Percentiles rank a stretch among this genome's conserved stretches.
Conservation (phyloP, 2,797 vertebrate species). For the Chaunax sp. region DNA sequence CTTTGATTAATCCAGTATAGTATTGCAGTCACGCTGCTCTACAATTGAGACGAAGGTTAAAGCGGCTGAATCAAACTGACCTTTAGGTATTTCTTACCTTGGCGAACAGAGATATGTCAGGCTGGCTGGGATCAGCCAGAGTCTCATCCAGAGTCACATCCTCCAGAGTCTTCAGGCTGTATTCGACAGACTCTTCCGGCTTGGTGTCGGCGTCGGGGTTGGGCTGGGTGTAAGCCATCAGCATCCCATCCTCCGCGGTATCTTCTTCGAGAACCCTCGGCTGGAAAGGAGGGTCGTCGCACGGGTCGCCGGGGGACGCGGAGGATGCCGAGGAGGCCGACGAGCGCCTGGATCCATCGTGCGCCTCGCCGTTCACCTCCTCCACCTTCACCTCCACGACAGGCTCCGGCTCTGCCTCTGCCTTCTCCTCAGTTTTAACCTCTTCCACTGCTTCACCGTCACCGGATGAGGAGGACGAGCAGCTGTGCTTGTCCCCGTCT, state of each 20-base stretch:
- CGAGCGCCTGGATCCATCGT: constrained; percentile 62
- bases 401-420: not conserved
- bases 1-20: not conserved
- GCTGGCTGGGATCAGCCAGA: constrained; percentile 63
- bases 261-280: constrained; percentile 39
- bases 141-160: constrained; percentile 44
- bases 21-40: too few species aligned
- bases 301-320: constrained; percentile 51
- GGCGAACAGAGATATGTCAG: constrained; percentile 78
- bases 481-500: constrained; percentile 21
- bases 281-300: constrained; percentile 61
- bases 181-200: constrained; percentile 65
- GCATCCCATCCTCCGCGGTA: constrained; percentile 55
- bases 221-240: constrained; percentile 58
- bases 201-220: constrained; percentile 15
- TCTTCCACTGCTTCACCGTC: constrained; percentile 29
- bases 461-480: constrained; percentile 60
- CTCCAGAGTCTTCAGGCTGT: constrained; percentile 72
- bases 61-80: too few species aligned
- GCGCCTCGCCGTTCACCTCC: constrained; percentile 43
- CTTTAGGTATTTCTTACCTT: constrained; percentile 72
- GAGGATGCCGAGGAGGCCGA: constrained; percentile 68
- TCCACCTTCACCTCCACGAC: not conserved
- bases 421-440: not conserved
- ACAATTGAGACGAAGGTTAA: too few species aligned